A percentile compares a stretch with the other conserved stretches of the same genome.
Conservation (phyloP, 2,113 vertebrate species). For the Bambusicola thoracicus region DNA sequence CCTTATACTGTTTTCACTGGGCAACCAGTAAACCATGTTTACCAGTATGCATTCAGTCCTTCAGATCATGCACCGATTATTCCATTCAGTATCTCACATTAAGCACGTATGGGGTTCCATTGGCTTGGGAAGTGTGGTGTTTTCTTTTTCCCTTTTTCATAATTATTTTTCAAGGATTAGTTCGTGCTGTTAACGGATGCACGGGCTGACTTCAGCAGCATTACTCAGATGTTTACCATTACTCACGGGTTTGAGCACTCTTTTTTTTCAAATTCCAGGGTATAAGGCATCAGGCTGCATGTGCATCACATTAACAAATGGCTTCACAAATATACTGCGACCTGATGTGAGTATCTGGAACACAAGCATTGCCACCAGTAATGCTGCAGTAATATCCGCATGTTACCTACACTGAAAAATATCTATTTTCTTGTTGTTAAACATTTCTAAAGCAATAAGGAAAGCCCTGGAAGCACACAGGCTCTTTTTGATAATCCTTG, state of each 20-base stretch:
- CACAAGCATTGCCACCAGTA: not conserved
- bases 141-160: constrained; percentile 3
- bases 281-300: not conserved
- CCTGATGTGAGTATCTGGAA: not conserved
- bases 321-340: not conserved
- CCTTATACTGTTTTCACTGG: not conserved
- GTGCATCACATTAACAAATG: not conserved
- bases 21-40: not conserved
- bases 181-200: not conserved
- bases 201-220: not conserved
- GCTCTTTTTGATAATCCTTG: not conserved
- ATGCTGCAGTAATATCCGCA: not conserved
- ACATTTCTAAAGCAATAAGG: not conserved
- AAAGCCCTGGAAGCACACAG: not conserved
- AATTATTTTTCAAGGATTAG: not conserved
- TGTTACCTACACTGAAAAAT: not conserved
- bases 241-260: not conserved
- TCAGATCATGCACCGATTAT: not conserved
- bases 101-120: not conserved
- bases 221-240: not conserved
- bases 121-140: not conserved
- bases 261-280: not conserved
- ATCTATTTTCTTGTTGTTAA: not conserved
- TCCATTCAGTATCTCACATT: not conserved
- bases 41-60: rapidly evolving